Evolutionary conservation across 2,797 vertebrate genomes (phyloP), one percentile per base, ranked within the genome.

Genomic region (Acrossocheilus wenchowensis): DNA sequence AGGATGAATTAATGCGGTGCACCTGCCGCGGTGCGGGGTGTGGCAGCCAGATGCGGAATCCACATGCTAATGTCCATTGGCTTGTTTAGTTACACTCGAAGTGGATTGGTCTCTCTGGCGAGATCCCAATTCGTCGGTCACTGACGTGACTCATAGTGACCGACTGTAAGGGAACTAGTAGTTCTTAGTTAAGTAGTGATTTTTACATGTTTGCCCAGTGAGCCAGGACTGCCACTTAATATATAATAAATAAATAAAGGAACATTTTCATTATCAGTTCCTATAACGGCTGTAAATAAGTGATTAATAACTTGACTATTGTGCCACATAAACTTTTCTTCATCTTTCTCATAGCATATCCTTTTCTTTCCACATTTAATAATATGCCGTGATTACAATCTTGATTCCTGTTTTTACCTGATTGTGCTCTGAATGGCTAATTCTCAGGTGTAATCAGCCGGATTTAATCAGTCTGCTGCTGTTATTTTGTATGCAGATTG

Each of bases 401-500:
- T 54, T 57, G 74, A 69, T 52, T 75, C 23, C 14, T 14, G 26
- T 78, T 80, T 43, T 77, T 66, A 64, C 72, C 7, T 84, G 72
- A 69, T 78, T 78, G 23, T 78, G 19, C 39, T 78, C 45, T 68
- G 36, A 84, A 78, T 84, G 83, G 6, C 45, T 84, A 26, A 84
- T 77, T 84, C 73, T 19, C 43, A 50, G 41, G 57, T 78, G 34
- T 34, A 78, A 78, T 84, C 74, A 84, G 36, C 14, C 17, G 6
- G 11, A 26, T 69, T 84, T 57, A 78, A 78, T 85, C 74, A 69
- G 39, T 69, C 74, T 69, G 15, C 21, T 69, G 14, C 26, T 39
- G n/a, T 45, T 71, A 66, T 77, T 78, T 71, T 57, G 50, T 15
- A 71, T 85, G 74, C 23, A 78, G 77, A 77, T 84, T 68, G 30